Percentiles rank a stretch among this genome's conserved stretches.
Conservation (phyloP, 2,888 invertebrate species). For the Drosophila kambysellisi region DNA sequence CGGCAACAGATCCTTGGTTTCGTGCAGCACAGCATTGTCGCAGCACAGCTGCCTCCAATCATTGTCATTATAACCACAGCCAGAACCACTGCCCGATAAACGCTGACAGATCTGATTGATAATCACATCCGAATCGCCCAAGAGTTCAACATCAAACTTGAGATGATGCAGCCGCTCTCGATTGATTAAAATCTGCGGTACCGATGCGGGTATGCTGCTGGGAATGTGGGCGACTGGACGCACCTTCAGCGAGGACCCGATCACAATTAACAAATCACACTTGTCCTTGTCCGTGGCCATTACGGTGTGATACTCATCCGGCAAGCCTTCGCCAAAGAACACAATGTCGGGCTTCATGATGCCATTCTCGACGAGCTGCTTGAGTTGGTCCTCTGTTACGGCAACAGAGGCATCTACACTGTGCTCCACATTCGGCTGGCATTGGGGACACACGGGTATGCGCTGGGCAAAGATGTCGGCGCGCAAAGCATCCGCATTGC, state of each 20-base stretch:
- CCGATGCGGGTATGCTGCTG: constrained; percentile 90
- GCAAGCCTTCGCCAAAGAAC: constrained; percentile 96
- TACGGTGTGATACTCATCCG: constrained; percentile 93
- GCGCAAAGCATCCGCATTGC: constrained; percentile 90
- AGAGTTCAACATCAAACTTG: constrained; percentile 93
- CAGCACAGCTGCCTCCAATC: constrained; percentile 74
- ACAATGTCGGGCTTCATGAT: constrained; percentile 98
- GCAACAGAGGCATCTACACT: constrained; percentile 82
- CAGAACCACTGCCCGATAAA: constrained; percentile 58
- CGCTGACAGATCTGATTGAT: constrained; percentile 90
- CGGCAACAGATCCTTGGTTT: constrained; percentile 79
- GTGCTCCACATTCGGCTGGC: constrained; percentile 84
- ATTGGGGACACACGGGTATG: constrained; percentile 89
- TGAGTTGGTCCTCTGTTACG: constrained; percentile 80
- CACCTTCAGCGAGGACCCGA: constrained; percentile 96
- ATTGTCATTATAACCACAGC: constrained; percentile 46
- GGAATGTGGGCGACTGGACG: constrained; percentile 95
- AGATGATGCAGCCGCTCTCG: constrained; percentile 92
- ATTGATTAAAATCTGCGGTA: constrained; percentile 96
- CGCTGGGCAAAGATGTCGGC: constrained; percentile 90
- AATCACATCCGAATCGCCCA: constrained; percentile 94
- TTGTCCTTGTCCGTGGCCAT: constrained; percentile 92
- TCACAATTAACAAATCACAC: constrained; percentile 94
- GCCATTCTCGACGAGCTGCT: constrained; percentile 86
- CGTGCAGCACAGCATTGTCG: constrained; percentile 71